These are phyloP conservation scores for Hystrix cristata DNA, from an alignment of 2,113 vertebrate genomes.

Conservation along the genomic window DNA sequence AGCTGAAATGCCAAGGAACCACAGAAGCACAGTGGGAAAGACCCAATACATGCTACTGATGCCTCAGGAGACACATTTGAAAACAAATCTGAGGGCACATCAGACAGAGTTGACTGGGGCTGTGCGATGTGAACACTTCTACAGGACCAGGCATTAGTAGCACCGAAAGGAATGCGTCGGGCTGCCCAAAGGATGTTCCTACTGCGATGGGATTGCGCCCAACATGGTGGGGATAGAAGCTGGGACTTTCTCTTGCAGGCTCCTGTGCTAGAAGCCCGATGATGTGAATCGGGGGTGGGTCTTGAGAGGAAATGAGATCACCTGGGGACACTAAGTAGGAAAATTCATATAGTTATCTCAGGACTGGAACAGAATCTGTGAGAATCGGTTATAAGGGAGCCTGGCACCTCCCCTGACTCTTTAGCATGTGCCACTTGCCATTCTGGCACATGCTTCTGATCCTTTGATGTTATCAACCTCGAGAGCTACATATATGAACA, in stretches of 20 bases:
- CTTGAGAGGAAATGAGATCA: background rate
- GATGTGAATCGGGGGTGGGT: background rate
- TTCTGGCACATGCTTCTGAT: background rate
- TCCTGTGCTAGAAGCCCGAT: background rate
- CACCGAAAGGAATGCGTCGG: background rate
- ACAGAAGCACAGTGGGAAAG: background rate
- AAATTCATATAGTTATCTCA: background rate
- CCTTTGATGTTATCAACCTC: too few species aligned
- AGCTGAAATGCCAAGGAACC: background rate
- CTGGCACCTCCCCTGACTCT: background rate
- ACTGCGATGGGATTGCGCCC: background rate
- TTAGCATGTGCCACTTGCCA: background rate
- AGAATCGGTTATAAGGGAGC: background rate
- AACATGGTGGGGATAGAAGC: too few species aligned
- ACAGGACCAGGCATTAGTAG: background rate
- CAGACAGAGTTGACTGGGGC: background rate
- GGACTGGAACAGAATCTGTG: background rate
- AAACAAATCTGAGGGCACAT: background rate
- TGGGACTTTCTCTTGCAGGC: background rate
- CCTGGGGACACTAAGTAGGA: background rate
- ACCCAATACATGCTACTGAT: fast-evolving
- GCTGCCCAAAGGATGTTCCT: background rate
- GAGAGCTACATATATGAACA: background rate
- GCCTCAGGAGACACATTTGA: background rate
- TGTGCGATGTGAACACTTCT: background rate